Base-by-base conservation (phyloP, 2,797 vertebrate genomes). In the Anguilla marmorata region DNA sequence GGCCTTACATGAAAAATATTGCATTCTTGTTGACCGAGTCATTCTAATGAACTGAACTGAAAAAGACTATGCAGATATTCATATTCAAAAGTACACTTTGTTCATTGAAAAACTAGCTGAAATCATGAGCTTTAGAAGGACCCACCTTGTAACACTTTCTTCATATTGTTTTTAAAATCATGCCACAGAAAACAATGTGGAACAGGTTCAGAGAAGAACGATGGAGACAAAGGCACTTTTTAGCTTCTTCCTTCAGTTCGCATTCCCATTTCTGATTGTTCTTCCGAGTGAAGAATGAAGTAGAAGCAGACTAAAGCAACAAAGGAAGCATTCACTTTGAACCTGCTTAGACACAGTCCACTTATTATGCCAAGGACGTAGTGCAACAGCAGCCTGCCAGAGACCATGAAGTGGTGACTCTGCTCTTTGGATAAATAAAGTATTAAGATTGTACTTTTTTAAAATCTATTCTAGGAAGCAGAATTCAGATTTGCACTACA, bases 251-350 rank as follows among this genome's bases (percentile, higher is more conserved):
- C 33, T 79, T 79, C 79, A 82, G 79, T n/a, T 50, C 79, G 2
- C 45, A 82, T 48, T 82, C 79, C 19, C 45, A 12, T 76, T 76
- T 50, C 0, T 8, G 12, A 7, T 8, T 33, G 33, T 41, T 45
- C 33, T 45, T 79, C 30, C 45, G 74, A 79, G 33, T 19, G 74
- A 79, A 79, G 37, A 14, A n/a, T 82, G 41, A 48, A 50, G 45
- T 82, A 24, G 19, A 50, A 48, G 27, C 41, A 50, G 79, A 82
- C 21, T 48, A 50, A 50, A 82, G 45, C 9, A 82, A 50, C 41
- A 82, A 79, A 79, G 74, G 74, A 79, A 45, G 74, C 74, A 79
- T 79, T 79, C 33, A 79, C 74, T 41, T 41, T 41, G 33, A 79
- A 79, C 33, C 69, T 79, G 74, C 74, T 79, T 19, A 79, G 19